Percentiles rank a stretch among this genome's conserved stretches.
phyloP scores from a whole-genome alignment of 1,140 invertebrate genomes.

The Drosophila pachea region DNA sequence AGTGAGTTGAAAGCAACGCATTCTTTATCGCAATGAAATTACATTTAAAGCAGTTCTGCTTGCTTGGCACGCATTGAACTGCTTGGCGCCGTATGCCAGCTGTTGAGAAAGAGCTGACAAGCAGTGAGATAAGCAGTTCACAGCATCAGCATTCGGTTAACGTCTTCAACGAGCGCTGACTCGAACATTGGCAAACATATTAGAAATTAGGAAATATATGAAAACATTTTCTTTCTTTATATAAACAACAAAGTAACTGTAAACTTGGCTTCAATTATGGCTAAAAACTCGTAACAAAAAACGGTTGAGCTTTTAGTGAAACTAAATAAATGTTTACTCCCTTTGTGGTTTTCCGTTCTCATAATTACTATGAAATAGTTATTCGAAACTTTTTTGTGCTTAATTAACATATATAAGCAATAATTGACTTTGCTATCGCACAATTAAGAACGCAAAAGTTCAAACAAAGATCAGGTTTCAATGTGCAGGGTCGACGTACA shows the following conservation, averaged over 20 bases:
- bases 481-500: neutral
- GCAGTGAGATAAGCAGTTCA: conserved; percentile 12
- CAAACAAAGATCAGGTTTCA: conserved; percentile 11
- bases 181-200: neutral
- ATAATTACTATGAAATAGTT: conserved; percentile 4
- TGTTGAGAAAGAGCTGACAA: neutral
- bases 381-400: conserved; percentile 2
- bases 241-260: too few relatives aligned
- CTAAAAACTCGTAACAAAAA: neutral
- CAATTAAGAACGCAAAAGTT: neutral
- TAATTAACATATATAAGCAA: conserved; percentile 13
- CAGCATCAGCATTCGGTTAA: neutral
- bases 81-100: neutral
- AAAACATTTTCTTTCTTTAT: neutral
- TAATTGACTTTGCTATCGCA: neutral
- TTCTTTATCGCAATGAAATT: neutral
- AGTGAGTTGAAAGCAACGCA: neutral
- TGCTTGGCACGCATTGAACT: neutral
- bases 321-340: neutral
- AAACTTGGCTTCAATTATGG: neutral
- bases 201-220: neutral
- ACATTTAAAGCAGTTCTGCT: neutral
- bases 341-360: neutral
- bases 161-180: neutral
- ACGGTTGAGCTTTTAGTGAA: too few relatives aligned